phyloP scores from a whole-genome alignment of 2,888 invertebrate genomes.

The Andrena fulva region DNA sequence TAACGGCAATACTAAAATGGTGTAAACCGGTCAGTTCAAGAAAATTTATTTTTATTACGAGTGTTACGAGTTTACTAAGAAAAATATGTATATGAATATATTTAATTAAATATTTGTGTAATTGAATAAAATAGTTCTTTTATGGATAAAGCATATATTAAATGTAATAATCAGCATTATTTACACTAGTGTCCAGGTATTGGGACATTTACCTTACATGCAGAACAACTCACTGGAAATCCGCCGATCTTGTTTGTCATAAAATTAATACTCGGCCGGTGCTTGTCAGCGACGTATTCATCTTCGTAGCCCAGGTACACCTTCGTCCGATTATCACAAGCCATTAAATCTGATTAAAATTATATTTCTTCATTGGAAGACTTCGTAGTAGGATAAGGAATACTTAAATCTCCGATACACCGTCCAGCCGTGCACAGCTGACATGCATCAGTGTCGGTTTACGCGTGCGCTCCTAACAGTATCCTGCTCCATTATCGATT shows the following conservation, averaged over 20 bases:
- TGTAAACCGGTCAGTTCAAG: no score
- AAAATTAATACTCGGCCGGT: slow-evolving; percentile 88
- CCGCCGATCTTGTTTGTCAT: slow-evolving; percentile 94
- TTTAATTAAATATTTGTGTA: no score
- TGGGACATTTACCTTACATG: no score
- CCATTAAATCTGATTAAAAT: slow-evolving; percentile 76
- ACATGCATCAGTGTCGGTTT: slow-evolving; percentile 71
- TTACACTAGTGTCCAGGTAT: no score
- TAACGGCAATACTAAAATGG: no score
- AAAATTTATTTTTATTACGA: no score
- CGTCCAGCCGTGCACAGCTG: slow-evolving; percentile 67
- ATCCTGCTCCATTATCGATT: slow-evolving; percentile 73
- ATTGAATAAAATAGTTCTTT: no score
- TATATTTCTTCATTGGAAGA: slow-evolving; percentile 70
- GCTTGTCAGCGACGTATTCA: slow-evolving; percentile 90
- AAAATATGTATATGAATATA: no score
- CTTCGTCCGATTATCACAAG: slow-evolving; percentile 86
- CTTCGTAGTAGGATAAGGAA: slow-evolving; percentile 54
- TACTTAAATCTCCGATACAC: slow-evolving; percentile 52
- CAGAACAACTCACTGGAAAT: slow-evolving; percentile 80
- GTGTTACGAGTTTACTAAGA: no score
- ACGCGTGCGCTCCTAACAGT: slow-evolving; percentile 75
- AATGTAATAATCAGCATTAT: no score
- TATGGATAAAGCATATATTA: no score
- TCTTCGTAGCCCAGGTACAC: slow-evolving; percentile 93